Base-by-base conservation (phyloP, 2,113 vertebrate species). In the Xyrauchen texanus region DNA sequence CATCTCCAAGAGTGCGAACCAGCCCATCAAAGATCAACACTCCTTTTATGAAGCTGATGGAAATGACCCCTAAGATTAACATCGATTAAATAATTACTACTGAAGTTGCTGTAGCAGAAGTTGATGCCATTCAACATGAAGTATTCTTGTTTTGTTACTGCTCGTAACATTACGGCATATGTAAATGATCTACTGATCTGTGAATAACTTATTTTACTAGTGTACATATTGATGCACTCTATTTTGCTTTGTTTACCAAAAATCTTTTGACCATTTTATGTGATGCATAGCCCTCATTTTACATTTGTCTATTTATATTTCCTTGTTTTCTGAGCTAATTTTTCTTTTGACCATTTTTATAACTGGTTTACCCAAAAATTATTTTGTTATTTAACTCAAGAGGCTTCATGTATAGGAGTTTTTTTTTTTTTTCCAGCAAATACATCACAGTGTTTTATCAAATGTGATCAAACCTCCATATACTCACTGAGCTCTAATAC, bases 1-100 rank as follows among this genome's bases (percentile, higher is more conserved):
- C 86, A 11, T 7, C 8, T 34, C 67, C 73, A 57, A 66, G 0
- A 49, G 51, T 77, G 8, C 84, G 84, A 80, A 79, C 88, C 34
- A 82, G 70, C 70, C 55, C 84, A 3, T 64, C 87, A 55, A 89
- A 85, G 79, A 89, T 90, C 4, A 95, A 94, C 84, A 93, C 94
- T 0, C 96, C 97, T 0, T 98, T 96, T 86, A 94, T 94, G 80
- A 94, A 93, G 81, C 95, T 99, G 68, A 83, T 97, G 93, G 96
- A 98, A 82, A 90, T 93, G 0, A 93, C 91, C 57, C 79, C 88
- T 8, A 95, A 91, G 0, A 84, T 89, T 7, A 89, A 88, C 12
- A 84, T 86, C 44, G 88, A 92, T 3, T 76, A 21, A 78, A n/a
- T n/a, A n/a, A n/a, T n/a, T n/a, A n/a, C n/a, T n/a, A n/a, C n/a